Evolutionary conservation across 2,888 invertebrate genomes (phyloP).

Genomic region (Malthinus seriepunctatus): DNA sequence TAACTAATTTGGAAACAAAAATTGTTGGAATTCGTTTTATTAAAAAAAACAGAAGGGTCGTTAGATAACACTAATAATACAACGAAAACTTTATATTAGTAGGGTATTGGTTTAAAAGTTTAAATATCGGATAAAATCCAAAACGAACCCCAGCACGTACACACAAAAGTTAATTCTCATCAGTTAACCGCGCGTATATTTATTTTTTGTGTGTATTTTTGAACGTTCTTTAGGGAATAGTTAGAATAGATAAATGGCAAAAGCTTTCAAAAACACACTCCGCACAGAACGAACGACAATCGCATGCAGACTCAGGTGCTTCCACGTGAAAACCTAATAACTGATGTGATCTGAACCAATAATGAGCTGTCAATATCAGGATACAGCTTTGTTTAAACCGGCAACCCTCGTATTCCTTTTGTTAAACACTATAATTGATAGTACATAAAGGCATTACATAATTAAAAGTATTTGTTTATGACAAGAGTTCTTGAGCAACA

Average conservation of each 20-base stretch:
- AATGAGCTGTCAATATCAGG: slow-evolving; percentile 49
- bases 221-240: slow-evolving; percentile 13
- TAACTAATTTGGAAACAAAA: no score
- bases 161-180: no score
- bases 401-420: not conserved
- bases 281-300: slow-evolving; percentile 21
- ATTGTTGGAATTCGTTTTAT: no score
- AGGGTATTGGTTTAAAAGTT: no score
- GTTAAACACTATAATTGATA: not conserved
- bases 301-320: slow-evolving; percentile 30
- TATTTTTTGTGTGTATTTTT: not conserved
- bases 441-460: not conserved
- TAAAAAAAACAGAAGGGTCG: no score
- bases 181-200: no score
- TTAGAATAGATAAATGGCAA: slow-evolving; percentile 19
- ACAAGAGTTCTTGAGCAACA: not conserved
- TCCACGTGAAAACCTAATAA: slow-evolving; percentile 43
- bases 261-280: slow-evolving; percentile 25
- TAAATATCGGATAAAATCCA: no score
- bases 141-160: no score
- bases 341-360: slow-evolving; percentile 44
- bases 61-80: no score
- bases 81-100: no score
- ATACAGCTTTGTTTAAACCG: slow-evolving; percentile 31
- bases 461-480: not conserved